Evolutionary conservation across 2,888 invertebrate species (phyloP).

Genomic region (Lasioglossum zephyrum): DNA sequence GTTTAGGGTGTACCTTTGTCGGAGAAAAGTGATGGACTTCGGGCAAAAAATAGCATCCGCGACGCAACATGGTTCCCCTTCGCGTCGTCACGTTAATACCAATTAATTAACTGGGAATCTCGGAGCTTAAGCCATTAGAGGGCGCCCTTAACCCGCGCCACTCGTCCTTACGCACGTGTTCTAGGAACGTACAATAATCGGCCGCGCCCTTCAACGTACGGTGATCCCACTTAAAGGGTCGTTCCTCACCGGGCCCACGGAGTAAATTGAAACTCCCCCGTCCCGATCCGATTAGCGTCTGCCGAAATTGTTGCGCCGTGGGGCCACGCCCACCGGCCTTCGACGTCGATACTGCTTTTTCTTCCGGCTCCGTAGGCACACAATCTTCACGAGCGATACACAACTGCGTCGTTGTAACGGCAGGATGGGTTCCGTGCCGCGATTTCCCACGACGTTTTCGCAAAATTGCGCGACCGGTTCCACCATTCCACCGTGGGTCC

Average conservation of each 20-base stretch:
- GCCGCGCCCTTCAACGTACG: constrained; percentile 64
- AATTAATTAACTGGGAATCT: constrained; percentile 72
- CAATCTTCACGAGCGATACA: not conserved
- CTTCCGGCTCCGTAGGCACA: not conserved
- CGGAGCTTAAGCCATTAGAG: constrained; percentile 69
- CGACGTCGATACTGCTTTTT: constrained; percentile 39
- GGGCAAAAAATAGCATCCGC: not conserved
- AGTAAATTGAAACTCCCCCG: constrained; percentile 63
- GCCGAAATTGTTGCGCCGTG: constrained; percentile 21
- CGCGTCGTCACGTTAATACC: constrained; percentile 66
- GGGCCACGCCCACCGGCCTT: not conserved
- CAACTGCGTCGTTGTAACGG: not conserved
- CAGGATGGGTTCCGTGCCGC: not conserved
- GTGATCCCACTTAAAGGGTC: constrained; percentile 63
- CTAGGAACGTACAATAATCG: constrained; percentile 65
- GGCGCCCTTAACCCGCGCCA: constrained; percentile 45
- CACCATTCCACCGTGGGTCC: not conserved
- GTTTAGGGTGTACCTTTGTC: not conserved
- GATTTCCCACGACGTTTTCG: not conserved
- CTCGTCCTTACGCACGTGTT: constrained; percentile 60
- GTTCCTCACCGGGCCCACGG: constrained; percentile 55
- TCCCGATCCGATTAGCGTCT: constrained; percentile 46
- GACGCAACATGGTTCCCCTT: not conserved
- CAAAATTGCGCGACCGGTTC: not conserved
- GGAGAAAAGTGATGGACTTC: not conserved